Evolutionary conservation across 1,140 invertebrate genomes (phyloP).

Genomic region (Scaptomyza pallida): DNA sequence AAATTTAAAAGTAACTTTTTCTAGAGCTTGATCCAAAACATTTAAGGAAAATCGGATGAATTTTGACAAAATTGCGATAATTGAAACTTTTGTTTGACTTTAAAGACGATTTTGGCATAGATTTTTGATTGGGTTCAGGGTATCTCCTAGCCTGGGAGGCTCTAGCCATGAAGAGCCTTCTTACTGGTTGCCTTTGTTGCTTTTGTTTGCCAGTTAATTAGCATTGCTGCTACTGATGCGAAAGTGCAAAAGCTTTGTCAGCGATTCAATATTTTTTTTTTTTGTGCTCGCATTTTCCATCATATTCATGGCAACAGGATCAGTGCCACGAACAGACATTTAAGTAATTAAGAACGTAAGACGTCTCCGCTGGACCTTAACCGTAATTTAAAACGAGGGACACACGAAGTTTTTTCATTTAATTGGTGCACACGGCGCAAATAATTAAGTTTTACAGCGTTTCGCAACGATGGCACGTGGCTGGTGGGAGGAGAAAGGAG

Average conservation of each 20-base stretch:
- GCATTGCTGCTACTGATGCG: not conserved
- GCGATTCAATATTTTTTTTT: not conserved
- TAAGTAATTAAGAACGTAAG: conserved; percentile 31
- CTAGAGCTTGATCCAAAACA: no score
- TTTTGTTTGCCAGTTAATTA: not conserved
- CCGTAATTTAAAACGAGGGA: conserved; percentile 5
- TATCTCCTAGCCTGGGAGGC: no score
- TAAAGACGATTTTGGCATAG: no score
- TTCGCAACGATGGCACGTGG: not conserved
- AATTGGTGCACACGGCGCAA: conserved; percentile 11
- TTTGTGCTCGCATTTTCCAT: conserved; percentile 10
- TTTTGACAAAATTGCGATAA: no score
- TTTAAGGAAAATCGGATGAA: no score
- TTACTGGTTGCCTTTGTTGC: not conserved
- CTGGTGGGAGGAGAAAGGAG: no score
- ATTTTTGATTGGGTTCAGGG: no score
- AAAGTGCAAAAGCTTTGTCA: not conserved
- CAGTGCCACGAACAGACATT: conserved; percentile 10
- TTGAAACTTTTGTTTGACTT: no score
- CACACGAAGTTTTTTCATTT: conserved; percentile 14
- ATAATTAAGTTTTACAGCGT: conserved; percentile 5
- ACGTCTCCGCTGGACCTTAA: not conserved
- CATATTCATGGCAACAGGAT: conserved; percentile 25
- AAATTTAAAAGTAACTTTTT: no score
- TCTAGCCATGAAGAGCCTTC: no score